Evolutionary conservation across 92 coral and sea anemone species (phyloP), one percentile per base, ranked within the genome.

Genomic region (Parazoanthus darwini): DNA sequence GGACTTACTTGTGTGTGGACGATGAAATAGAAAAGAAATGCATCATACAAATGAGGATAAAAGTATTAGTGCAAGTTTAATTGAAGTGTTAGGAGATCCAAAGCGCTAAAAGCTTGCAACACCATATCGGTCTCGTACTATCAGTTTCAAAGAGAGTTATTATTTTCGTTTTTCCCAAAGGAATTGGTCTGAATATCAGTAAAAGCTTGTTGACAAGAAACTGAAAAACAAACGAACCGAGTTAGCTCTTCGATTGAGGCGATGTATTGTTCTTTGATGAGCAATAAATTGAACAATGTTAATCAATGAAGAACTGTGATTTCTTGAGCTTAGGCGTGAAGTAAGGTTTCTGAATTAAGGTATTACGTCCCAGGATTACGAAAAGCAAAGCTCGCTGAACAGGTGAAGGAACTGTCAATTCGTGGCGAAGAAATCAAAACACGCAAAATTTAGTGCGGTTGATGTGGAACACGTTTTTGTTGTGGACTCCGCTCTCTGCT

Each of bases 21-120:
- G 42, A 71, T 42, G 43, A 84, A 71, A 46, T 84, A 48, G 46
- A 72, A 84, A 68, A 42, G 87, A 84, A 71, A 84, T 84, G 67
- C 87, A 71, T 46, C 78, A 84, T 68, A 84, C 87, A 84, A 84
- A 84, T 84, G 44, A 48, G 87, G 87, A 71, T 84, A 72, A 84
- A 84, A 84, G 87, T 84, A 84, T 84, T 84, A 84, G 79, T 70
- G 78, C 87, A 84, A 84, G 87, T 84, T 84, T 84, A 84, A 84
- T 84, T 84, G 70, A 46, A 84, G 87, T 71, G 87, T 84, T 84
- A 84, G 68, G 87, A 46, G 65, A 84, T 84, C 87, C 71, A 84
- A 84, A 84, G 66, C 78, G 37, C 77, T 84, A 71, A 84, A 84
- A 84, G 79, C 87, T 36, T 44, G 29, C 78, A 84, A 84, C 68